A percentile compares a stretch with the other conserved stretches of the same genome.
Conservation (phyloP, 2,113 vertebrate species). For the Antechinus stuartii region DNA sequence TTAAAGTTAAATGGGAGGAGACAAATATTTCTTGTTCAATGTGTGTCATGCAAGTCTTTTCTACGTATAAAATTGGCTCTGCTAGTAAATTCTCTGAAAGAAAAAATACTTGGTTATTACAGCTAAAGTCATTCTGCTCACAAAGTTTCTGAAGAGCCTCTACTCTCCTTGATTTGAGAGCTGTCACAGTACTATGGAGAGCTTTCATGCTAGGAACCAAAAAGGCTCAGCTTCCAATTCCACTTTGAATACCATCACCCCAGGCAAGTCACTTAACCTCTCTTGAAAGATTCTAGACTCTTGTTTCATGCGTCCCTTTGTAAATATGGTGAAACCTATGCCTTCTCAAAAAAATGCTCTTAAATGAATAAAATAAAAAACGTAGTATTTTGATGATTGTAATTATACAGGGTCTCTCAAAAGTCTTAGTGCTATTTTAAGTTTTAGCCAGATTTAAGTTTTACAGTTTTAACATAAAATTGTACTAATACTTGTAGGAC, state of each 20-base stretch:
- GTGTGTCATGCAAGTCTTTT: background rate
- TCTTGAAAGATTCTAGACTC: background rate
- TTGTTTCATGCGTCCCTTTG: background rate
- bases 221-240: background rate
- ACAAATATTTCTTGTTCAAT: background rate
- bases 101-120: background rate
- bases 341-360: background rate
- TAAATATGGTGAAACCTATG: background rate
- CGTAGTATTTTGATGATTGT: background rate
- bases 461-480: background rate
- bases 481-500: background rate
- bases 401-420: background rate
- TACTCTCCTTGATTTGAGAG: background rate
- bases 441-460: background rate
- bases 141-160: background rate
- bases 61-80: background rate
- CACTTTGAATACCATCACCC: background rate
- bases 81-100: background rate
- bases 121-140: background rate
- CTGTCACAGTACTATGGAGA: background rate
- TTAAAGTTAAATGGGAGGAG: background rate
- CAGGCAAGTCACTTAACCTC: background rate
- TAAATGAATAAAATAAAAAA: background rate
- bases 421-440: background rate
- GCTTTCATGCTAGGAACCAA: background rate